Base-by-base conservation (phyloP, 1,140 invertebrate species). In the Monochamus saltuarius region DNA sequence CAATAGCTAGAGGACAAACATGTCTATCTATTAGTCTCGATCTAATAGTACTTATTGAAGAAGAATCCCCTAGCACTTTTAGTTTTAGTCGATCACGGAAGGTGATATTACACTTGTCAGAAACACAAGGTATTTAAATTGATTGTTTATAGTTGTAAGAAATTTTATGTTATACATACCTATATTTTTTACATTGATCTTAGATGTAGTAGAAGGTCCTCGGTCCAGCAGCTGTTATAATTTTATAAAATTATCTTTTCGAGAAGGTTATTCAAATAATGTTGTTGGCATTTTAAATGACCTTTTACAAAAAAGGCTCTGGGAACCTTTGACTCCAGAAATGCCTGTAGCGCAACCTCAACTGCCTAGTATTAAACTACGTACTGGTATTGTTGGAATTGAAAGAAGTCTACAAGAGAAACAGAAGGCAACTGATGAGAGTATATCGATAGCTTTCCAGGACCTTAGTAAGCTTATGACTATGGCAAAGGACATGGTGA, bases 401-500 rank as follows among this genome's bases (percentile, higher is more conserved):
- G 96, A 99, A 78, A 85, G 92, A 70, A 89, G 90, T 69, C 83
- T 99, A 49, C 87, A 95, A 75, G 89, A 94, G 70, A 90, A 94
- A 72, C 89, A 96, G 39, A 89, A 91, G 75, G 88, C 88, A 17
- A 96, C 93, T 0, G 92, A 97, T 79, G 85, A 91, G 70, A 94
- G 89, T 75, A 98, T 99, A 67, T 89, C 83, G 19, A 80, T 89
- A 62, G 96, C 97, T 13, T 99, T 99, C 81, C 88, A 98, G 81
- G 97, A 99, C 81, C 82, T 99, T 14, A 91, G 82, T 71, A 93
- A 94, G 73, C 80, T 99, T 0, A 99, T 99, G 89, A 86, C 85
- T 56, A 95, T 95, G 86, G 95, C 97, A 4, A 94, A 97, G 80
- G 95, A 98, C 63, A 99, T 99, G 97, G 96, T 99, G 14, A 77